Conservation (phyloP, 1,140 invertebrate species). For the Temnothorax curvispinosus region DNA sequence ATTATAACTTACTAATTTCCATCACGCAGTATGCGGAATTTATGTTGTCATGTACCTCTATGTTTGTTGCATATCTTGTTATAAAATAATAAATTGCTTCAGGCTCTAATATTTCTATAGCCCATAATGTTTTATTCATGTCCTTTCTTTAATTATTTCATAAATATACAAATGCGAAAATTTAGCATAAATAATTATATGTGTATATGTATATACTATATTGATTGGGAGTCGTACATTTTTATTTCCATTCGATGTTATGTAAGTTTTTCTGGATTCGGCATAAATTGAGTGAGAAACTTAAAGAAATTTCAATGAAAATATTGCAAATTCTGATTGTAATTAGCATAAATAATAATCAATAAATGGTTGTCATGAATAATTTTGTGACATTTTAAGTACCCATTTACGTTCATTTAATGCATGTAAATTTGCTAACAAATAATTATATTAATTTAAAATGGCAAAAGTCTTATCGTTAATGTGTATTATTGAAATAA, state of each 20-base stretch:
- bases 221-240: background rate
- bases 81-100: constrained; percentile 47
- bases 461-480: background rate
- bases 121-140: constrained; percentile 34
- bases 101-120: constrained; percentile 46
- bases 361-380: constrained; percentile 52
- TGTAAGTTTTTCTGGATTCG: background rate
- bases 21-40: constrained; percentile 33
- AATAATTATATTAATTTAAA: background rate
- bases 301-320: background rate
- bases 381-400: constrained; percentile 29
- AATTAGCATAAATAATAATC: constrained; percentile 22
- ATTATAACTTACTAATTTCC: constrained; percentile 5
- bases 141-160: constrained; percentile 40
- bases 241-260: background rate
- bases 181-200: background rate
- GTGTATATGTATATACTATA: background rate
- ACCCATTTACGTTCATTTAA: constrained; percentile 2
- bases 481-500: no score
- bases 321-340: constrained; percentile 42
- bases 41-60: background rate
- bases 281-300: constrained; percentile 22
- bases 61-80: constrained; percentile 72
- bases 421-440: background rate
- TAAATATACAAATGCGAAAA: constrained; percentile 9